Evolutionary conservation across 2,888 invertebrate genomes (phyloP), one percentile per base, ranked within the genome.

Genomic region (Scelioninae gen. 2): DNA sequence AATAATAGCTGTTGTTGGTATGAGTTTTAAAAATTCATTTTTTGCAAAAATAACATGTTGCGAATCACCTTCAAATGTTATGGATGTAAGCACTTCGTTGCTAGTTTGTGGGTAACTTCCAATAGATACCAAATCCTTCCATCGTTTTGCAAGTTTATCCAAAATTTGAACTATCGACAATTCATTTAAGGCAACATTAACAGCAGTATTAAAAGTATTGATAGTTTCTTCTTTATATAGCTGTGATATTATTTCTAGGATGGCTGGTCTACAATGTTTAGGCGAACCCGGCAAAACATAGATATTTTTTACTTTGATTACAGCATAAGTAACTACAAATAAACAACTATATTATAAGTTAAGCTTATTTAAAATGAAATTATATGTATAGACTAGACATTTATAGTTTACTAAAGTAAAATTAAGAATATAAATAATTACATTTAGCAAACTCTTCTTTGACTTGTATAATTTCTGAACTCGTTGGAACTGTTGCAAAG

Each of bases 251-350:
- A 83, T 81, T 31, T 65, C 65, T 7, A 81, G 77, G 2, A 81
- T 64, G n/a, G 83, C 81, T 2, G 78, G 74, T 57, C 85, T 77
- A 53, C 87, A 83, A 75, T 84, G 86, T 58, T 85, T 83, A 0
- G 92, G 91, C 11, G 91, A 88, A 2, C 92, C 92, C 13, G 92
- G 91, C 65, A 92, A 87, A 6, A 91, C 84, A 76, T 88, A 89
- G 0, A 91, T 90, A 82, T 92, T 92, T 41, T 81, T 81, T 13
- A 89, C 77, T 43, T 79, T 82, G 41, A 81, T 74, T 9, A 82
- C 68, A 2, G 79, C 76, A 41, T 48, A 76, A 6, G 41, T 52
- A 11, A 19, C 76, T 77, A 61, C 4, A 71, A 18, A n/a, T n/a
- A n/a, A n/a, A n/a, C n/a, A n/a, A n/a, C n/a, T n/a, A n/a, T n/a